A percentile compares a stretch with the other conserved stretches of the same genome.
These are phyloP conservation scores for Syritta pipiens DNA, from an alignment of 2,888 invertebrate species.

Conservation along the genomic window DNA sequence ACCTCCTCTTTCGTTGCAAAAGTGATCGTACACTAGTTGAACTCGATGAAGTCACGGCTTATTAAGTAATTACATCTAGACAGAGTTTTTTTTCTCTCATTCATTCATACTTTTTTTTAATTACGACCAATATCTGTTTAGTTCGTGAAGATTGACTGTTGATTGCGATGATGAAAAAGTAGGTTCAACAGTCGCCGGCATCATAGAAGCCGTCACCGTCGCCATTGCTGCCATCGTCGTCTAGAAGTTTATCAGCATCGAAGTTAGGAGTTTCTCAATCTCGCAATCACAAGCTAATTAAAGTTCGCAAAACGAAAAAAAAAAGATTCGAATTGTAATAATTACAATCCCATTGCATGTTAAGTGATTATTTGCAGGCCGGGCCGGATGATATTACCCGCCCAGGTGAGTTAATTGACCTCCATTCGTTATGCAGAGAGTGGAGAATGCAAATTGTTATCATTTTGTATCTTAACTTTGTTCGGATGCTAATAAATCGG, in stretches of 20 bases:
- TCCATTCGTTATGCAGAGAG: conserved; percentile 9
- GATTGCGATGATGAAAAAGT: conserved; percentile 32
- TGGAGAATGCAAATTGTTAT: conserved; percentile 39
- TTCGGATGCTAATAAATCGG: conserved; percentile 48
- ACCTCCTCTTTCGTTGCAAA: conserved; percentile 19
- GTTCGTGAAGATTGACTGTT: conserved; percentile 52
- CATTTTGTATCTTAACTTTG: conserved; percentile 24
- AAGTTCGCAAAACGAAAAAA: too few relatives aligned
- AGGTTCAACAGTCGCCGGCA: conserved; percentile 26
- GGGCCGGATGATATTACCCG: conserved; percentile 56
- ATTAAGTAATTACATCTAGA: conserved; percentile 63
- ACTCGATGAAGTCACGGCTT: conserved; percentile 48
- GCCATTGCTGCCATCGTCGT: conserved; percentile 21
- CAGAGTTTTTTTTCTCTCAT: too few relatives aligned
- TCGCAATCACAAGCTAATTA: conserved; percentile 39
- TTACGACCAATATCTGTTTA: conserved; percentile 28
- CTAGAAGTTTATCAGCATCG: conserved; percentile 27
- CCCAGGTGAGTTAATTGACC: conserved; percentile 64
- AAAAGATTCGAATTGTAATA: conserved; percentile 42
- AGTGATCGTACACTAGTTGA: conserved; percentile 28
- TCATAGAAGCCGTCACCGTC: too few relatives aligned
- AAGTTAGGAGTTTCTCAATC: conserved; percentile 55
- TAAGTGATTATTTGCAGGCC: conserved; percentile 44
- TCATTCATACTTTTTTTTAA: conserved; percentile 40
- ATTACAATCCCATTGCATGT: conserved; percentile 50